Percentiles rank a stretch among this genome's conserved stretches.
Evolutionary conservation across 2,113 vertebrate species (phyloP).

Genomic region (Carassius carassius): DNA sequence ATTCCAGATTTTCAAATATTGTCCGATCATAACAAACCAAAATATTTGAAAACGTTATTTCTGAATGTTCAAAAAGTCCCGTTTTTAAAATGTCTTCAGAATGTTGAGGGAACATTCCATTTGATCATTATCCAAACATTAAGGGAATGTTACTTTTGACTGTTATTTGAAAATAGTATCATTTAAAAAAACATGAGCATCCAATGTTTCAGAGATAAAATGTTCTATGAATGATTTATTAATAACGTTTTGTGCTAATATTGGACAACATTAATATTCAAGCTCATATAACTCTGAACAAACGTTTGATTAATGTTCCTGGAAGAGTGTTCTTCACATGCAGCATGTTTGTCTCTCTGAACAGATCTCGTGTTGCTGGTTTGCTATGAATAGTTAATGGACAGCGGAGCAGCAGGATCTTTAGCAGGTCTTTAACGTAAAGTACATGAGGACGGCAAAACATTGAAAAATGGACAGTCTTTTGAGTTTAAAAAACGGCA

Average conservation of each 20-base stretch:
- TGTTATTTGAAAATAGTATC: background rate
- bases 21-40: too few relatives aligned
- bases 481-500: too few relatives aligned
- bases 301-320: background rate
- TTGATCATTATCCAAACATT: background rate
- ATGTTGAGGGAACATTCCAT: background rate
- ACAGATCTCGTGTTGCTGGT: conserved; percentile 50
- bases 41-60: background rate
- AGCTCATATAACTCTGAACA: background rate
- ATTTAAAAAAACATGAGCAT: background rate
- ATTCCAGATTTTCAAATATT: too few relatives aligned
- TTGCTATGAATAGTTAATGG: conserved; percentile 60
- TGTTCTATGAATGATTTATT: background rate
- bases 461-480: background rate
- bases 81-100: background rate
- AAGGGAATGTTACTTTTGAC: background rate
- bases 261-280: background rate
- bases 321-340: background rate
- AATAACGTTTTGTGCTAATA: background rate
- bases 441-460: background rate
- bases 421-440: conserved; percentile 4
- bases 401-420: background rate
- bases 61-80: background rate
- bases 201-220: background rate
- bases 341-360: background rate